These are phyloP conservation scores for Anastatus disparis DNA, from an alignment of 1,140 invertebrate species.

Conservation along the genomic window DNA sequence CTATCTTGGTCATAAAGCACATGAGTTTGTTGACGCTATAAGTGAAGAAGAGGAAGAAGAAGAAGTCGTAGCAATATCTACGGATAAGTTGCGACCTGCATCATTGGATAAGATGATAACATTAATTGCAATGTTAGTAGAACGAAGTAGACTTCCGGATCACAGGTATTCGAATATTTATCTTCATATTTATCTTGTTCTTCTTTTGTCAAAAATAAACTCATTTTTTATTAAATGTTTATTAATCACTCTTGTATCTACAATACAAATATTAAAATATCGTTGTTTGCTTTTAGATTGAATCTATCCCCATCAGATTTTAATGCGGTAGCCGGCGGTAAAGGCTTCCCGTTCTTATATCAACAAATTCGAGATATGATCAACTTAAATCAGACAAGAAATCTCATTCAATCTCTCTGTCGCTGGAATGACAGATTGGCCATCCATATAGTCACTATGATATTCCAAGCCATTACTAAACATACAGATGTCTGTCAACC, in stretches of 20 bases:
- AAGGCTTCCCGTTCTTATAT: constrained; percentile 92
- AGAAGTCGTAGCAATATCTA: constrained; percentile 73
- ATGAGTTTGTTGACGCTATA: constrained; percentile 75
- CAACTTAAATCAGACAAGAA: constrained; percentile 90
- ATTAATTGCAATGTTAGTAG: constrained; percentile 86
- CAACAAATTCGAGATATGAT: constrained; percentile 94
- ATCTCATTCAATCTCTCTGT: constrained; percentile 90
- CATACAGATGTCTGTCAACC: constrained; percentile 89
- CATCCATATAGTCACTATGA: constrained; percentile 85
- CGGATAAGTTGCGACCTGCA: constrained; percentile 85
- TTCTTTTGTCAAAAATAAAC: neutral
- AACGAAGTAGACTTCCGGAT: constrained; percentile 80
- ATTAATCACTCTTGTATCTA: neutral
- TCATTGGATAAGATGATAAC: constrained; percentile 97
- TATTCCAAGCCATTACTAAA: constrained; percentile 89
- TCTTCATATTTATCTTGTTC: no score
- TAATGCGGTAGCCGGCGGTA: constrained; percentile 84
- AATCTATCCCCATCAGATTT: constrained; percentile 84
- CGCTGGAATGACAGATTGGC: constrained; percentile 90
- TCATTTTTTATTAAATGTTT: neutral
- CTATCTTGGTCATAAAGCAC: constrained; percentile 84
- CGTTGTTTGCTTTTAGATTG: constrained; percentile 65
- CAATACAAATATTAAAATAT: neutral
- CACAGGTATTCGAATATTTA: constrained; percentile 60
- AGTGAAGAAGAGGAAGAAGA: constrained; percentile 87